A percentile compares a stretch with the other conserved stretches of the same genome.
These are phyloP conservation scores for Pteromalus puparum DNA, from an alignment of 1,140 invertebrate genomes.

Conservation along the genomic window DNA sequence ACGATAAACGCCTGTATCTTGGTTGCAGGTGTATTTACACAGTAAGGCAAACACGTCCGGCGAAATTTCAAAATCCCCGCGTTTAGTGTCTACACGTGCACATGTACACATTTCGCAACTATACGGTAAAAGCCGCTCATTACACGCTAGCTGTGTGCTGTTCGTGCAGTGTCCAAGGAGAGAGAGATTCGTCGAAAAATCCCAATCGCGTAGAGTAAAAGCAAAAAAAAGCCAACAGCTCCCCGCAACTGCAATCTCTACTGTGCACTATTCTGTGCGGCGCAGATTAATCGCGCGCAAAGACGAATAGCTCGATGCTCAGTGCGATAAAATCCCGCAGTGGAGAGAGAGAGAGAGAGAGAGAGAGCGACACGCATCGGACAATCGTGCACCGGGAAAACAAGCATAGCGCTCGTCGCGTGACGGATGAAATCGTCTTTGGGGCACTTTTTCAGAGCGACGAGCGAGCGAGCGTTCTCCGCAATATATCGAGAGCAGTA, in stretches of 20 bases:
- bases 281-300: neutral
- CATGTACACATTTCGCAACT: no score
- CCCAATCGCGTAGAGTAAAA: neutral
- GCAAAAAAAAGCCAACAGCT: neutral
- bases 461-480: neutral
- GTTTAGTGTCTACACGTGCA: no score
- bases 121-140: neutral
- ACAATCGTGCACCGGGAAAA: neutral
- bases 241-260: no score
- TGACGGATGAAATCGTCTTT: slow-evolving; percentile 41
- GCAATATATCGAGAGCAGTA: slow-evolving; percentile 2
- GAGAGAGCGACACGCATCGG: slow-evolving; percentile 12
- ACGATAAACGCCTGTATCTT: neutral
- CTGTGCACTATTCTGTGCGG: neutral
- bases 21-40: neutral
- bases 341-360: neutral
- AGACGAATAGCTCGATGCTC: neutral
- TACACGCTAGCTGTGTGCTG: neutral
- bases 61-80: neutral
- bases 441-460: slow-evolving; percentile 3
- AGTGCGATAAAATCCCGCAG: neutral
- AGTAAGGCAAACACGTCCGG: neutral
- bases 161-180: no score
- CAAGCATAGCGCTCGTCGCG: neutral
- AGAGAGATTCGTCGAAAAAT: neutral